Conservation (phyloP, 2,113 vertebrate species). For the Ciconia maguari region DNA sequence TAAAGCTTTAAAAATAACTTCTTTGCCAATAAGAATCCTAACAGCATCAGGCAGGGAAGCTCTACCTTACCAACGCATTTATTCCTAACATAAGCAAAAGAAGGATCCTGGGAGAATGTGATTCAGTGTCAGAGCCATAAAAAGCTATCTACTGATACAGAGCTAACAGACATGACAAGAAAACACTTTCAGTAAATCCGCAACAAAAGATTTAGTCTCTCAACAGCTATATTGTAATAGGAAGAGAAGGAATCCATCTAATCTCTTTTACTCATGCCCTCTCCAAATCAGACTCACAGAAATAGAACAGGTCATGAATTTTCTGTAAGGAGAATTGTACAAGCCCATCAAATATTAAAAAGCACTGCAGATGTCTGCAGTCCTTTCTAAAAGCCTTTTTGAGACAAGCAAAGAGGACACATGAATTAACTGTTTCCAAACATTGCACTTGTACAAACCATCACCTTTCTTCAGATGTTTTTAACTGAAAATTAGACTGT, state of each 20-base stretch:
- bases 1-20: not conserved
- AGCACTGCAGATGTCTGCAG: slow-evolving; percentile 68
- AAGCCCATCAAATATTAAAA: slow-evolving; percentile 63
- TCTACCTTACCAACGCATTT: not conserved
- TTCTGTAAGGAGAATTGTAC: slow-evolving; percentile 19
- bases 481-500: not conserved
- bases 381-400: slow-evolving; percentile 41
- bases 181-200: not conserved
- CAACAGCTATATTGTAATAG: not conserved
- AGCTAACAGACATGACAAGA: not conserved
- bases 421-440: slow-evolving; percentile 14
- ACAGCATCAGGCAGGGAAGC: not conserved
- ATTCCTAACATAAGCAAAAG: not conserved
- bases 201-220: not conserved
- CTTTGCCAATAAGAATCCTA: not conserved
- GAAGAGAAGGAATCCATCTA: not conserved
- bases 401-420: not conserved
- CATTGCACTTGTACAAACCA: not conserved
- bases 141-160: not conserved
- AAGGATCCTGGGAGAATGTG: not conserved
- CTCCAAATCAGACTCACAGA: not conserved
- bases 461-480: slow-evolving; percentile 1
- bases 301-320: slow-evolving; percentile 39
- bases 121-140: not conserved
- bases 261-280: not conserved